phyloP scores from a whole-genome alignment of 2,113 vertebrate species.

The Amphiprion percula region DNA sequence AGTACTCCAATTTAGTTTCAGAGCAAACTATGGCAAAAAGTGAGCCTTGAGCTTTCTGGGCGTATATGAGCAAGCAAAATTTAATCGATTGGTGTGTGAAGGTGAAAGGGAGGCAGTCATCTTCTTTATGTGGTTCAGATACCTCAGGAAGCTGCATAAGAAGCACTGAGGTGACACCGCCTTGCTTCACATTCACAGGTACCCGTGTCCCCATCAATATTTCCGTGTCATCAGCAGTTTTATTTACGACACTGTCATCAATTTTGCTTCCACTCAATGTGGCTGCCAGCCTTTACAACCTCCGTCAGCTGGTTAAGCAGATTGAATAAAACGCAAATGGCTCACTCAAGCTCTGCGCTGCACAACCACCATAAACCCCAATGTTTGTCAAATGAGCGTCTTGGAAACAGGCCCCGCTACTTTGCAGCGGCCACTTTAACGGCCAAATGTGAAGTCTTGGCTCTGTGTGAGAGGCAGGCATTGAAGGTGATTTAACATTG shows the following conservation, averaged over 20 bases:
- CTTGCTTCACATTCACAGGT: constrained; percentile 13
- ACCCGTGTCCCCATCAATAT: constrained; percentile 35
- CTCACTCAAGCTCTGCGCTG: constrained; percentile 50
- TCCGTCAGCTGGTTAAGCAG: constrained; percentile 70
- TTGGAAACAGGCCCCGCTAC: constrained; percentile 27
- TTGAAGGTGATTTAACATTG: constrained; percentile 73
- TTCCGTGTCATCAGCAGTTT: constrained; percentile 59
- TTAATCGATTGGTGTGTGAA: too few species aligned
- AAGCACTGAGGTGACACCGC: constrained; percentile 10
- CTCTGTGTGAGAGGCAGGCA: constrained; percentile 36
- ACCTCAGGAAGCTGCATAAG: background rate
- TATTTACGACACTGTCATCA: constrained; percentile 66
- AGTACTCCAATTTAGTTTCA: background rate
- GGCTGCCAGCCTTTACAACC: constrained; percentile 56
- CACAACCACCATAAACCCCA: constrained; percentile 50
- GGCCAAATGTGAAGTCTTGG: constrained; percentile 16
- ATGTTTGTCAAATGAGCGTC: constrained; percentile 59
- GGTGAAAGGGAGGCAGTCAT: too few species aligned
- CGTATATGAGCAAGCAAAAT: too few species aligned
- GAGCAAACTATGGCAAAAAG: background rate
- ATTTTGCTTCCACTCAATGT: constrained; percentile 45
- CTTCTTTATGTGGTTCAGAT: background rate
- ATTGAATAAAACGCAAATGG: constrained; percentile 72
- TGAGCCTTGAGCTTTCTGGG: background rate
- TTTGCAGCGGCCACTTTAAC: constrained; percentile 32